These are phyloP conservation scores for Ophioninae sp. DNA, from an alignment of 2,888 invertebrate genomes.

Conservation along the genomic window DNA sequence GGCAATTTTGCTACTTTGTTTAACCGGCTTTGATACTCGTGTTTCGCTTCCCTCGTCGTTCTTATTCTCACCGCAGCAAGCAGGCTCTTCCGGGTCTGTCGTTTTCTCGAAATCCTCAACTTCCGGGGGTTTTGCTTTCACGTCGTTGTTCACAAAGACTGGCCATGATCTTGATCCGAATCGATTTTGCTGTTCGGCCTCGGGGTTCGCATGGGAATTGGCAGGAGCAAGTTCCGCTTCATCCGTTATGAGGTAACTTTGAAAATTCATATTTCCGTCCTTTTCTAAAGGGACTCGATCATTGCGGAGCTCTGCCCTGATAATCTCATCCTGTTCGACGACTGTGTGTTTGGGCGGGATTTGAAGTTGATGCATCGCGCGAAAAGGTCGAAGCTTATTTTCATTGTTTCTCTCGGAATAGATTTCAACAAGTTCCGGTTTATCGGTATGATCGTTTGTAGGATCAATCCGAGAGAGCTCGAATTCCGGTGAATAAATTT, in stretches of 20 bases:
- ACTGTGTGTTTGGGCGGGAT: slow-evolving; percentile 16
- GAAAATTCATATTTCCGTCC: slow-evolving; percentile 26
- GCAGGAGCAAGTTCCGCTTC: not conserved
- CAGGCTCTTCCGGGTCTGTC: not conserved
- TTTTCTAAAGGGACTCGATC: slow-evolving; percentile 55
- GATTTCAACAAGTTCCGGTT: slow-evolving; percentile 23
- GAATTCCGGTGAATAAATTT: not conserved
- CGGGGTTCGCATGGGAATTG: not conserved
- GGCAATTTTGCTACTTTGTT: not conserved
- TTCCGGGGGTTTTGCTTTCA: slow-evolving; percentile 17
- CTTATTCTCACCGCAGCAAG: no score
- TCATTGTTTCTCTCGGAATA: slow-evolving; percentile 38
- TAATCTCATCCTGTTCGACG: slow-evolving; percentile 28
- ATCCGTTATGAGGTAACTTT: slow-evolving; percentile 22
- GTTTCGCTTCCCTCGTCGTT: no score
- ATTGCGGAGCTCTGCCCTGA: not conserved
- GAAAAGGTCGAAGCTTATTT: slow-evolving; percentile 32
- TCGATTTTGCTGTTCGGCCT: not conserved
- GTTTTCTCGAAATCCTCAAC: not conserved
- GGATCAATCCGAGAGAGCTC: not conserved
- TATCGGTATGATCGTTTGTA: not conserved
- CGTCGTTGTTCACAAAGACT: slow-evolving; percentile 29
- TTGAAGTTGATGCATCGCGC: slow-evolving; percentile 27
- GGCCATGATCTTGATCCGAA: slow-evolving; percentile 48
- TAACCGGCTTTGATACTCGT: not conserved